Evolutionary conservation across 2,888 invertebrate genomes (phyloP).

Genomic region (Lasioglossum oenotherae): DNA sequence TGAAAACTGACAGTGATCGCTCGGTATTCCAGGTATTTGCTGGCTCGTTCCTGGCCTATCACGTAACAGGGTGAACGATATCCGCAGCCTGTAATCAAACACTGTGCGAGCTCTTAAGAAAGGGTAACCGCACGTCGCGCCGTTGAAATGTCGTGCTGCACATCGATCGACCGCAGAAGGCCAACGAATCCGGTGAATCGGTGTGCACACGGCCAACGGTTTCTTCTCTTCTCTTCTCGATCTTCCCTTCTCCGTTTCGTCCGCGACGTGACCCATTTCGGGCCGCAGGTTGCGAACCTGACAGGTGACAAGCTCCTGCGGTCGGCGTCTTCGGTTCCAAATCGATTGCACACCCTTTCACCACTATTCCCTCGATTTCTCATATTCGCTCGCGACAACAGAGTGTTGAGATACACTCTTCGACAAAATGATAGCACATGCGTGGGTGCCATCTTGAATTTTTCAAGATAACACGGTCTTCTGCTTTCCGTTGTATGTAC

Average conservation of each 20-base stretch:
- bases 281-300: constrained; percentile 46
- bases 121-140: constrained; percentile 68
- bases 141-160: constrained; percentile 58
- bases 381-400: background rate
- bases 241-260: constrained; percentile 31
- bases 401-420: background rate
- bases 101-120: constrained; percentile 64
- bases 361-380: background rate
- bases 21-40: constrained; percentile 46
- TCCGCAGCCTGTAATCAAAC: constrained; percentile 66
- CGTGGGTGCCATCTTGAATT: background rate
- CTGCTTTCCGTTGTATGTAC: too few species aligned
- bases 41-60: constrained; percentile 55
- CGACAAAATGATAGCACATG: background rate
- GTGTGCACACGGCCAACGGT: constrained; percentile 24
- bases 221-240: constrained; percentile 29
- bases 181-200: constrained; percentile 53
- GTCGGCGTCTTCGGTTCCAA: constrained; percentile 54
- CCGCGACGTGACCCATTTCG: constrained; percentile 48
- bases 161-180: constrained; percentile 54
- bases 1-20: constrained; percentile 22
- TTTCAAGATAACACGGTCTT: too few species aligned
- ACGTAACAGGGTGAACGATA: constrained; percentile 62
- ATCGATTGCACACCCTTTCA: constrained; percentile 42
- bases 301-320: constrained; percentile 56